These are phyloP conservation scores for Cnemophilus loriae DNA, from an alignment of 2,113 vertebrate genomes.

Conservation along the genomic window DNA sequence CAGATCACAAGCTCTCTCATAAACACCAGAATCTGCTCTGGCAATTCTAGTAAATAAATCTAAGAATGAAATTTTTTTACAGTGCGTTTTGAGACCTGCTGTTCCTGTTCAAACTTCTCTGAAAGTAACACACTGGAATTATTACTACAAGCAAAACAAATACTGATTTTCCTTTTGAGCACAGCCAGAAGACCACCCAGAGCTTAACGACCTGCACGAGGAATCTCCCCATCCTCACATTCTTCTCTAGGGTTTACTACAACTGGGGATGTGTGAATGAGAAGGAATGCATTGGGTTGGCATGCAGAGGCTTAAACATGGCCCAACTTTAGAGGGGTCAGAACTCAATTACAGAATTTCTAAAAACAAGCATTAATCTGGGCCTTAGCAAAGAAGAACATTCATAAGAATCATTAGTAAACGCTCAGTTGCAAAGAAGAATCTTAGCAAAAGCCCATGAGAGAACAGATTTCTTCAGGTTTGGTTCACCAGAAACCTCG, in stretches of 20 bases:
- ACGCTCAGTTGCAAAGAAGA: neutral
- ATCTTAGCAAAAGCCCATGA: neutral
- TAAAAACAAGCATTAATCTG: neutral
- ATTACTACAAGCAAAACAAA: constrained; percentile 24
- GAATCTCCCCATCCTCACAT: neutral
- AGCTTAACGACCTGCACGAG: neutral
- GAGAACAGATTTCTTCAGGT: neutral
- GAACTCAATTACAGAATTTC: neutral
- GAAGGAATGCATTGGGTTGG: constrained; percentile 13
- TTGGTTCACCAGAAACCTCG: neutral
- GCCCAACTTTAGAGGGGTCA: neutral
- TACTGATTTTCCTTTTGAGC: neutral
- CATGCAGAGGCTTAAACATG: neutral
- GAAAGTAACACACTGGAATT: neutral
- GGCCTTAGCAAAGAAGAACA: neutral
- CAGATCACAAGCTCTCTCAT: neutral
- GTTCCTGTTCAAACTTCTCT: constrained; percentile 23
- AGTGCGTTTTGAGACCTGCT: constrained; percentile 32
- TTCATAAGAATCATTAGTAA: neutral
- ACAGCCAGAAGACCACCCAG: constrained; percentile 14
- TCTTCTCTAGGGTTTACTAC: neutral
- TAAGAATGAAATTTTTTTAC: neutral
- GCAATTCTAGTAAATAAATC: constrained; percentile 56
- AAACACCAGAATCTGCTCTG: neutral
- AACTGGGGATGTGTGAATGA: neutral